These are phyloP conservation scores for Argyrosomus japonicus DNA, from an alignment of 2,113 vertebrate genomes.

Conservation along the genomic window DNA sequence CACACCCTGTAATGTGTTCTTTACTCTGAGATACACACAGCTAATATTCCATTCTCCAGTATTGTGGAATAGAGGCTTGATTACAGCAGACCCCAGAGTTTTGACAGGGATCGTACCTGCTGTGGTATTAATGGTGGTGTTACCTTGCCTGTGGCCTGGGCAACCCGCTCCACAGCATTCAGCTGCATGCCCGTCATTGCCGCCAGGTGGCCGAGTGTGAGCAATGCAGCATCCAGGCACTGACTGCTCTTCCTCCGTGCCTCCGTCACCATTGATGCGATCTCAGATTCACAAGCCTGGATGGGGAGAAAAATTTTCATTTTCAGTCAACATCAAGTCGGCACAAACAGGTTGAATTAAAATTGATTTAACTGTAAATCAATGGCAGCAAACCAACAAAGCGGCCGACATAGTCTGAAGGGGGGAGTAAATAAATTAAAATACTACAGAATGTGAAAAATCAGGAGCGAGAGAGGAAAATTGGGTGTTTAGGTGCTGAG, in stretches of 20 bases:
- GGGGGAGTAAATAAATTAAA: constrained; percentile 74
- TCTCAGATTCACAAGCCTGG: constrained; percentile 95
- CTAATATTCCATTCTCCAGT: constrained; percentile 45
- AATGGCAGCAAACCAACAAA: constrained; percentile 55
- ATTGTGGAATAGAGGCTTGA: constrained; percentile 43
- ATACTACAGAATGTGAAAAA: constrained; percentile 53
- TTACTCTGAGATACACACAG: constrained; percentile 31
- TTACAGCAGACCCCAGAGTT: constrained; percentile 40
- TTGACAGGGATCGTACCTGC: constrained; percentile 30
- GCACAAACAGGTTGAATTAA: constrained; percentile 51
- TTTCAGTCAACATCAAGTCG: constrained; percentile 41
- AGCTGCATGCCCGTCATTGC: constrained; percentile 82
- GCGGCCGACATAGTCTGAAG: constrained; percentile 49
- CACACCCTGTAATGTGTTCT: constrained; percentile 8
- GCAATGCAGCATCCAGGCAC: constrained; percentile 80
- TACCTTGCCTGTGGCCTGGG: constrained; percentile 70
- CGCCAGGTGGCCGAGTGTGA: constrained; percentile 83
- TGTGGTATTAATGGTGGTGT: constrained; percentile 40
- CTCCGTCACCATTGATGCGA: constrained; percentile 93
- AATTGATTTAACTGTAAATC: constrained; percentile 65
- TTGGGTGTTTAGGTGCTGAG: constrained; percentile 67
- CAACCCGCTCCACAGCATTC: constrained; percentile 72
- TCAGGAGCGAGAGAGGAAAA: constrained; percentile 51
- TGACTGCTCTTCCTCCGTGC: constrained; percentile 85
- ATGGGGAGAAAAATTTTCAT: constrained; percentile 4